Percentiles rank a stretch among this genome's conserved stretches.
Conservation (phyloP, 2,797 vertebrate species). For the Melanotaenia boesemani region DNA sequence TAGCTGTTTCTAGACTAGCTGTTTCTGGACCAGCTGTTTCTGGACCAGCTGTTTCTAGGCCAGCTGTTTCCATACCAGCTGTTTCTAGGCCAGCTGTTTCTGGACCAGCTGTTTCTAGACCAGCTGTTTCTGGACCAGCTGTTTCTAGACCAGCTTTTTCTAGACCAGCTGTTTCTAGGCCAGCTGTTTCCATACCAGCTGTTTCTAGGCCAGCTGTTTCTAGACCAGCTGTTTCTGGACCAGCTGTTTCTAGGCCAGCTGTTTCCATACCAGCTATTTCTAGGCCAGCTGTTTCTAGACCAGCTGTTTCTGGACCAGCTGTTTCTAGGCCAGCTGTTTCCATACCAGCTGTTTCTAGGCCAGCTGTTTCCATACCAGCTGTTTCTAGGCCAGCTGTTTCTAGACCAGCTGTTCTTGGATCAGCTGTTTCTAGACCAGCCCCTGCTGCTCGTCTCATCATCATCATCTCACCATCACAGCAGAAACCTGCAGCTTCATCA, state of each 20-base stretch:
- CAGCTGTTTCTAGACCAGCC: conserved; percentile 16
- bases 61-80: conserved; percentile 2
- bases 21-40: conserved; percentile 5
- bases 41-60: conserved; percentile 2
- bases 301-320: conserved; percentile 17
- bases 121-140: conserved; percentile 1
- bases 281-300: neutral
- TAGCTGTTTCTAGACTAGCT: neutral
- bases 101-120: too few species aligned
- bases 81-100: conserved; percentile 16
- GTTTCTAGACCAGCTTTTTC: conserved; percentile 8
- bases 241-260: conserved; percentile 17
- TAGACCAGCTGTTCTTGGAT: neutral
- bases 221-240: neutral
- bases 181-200: conserved; percentile 17
- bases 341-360: conserved; percentile 16
- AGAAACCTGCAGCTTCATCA: neutral
- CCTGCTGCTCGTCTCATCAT: neutral
- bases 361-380: neutral
- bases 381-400: neutral
- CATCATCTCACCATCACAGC: neutral
- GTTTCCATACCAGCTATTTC: too few species aligned
- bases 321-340: neutral
- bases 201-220: too few species aligned
- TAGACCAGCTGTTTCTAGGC: neutral